Base-by-base conservation (phyloP, 2,797 vertebrate species). In the Acanthurus lineatus region DNA sequence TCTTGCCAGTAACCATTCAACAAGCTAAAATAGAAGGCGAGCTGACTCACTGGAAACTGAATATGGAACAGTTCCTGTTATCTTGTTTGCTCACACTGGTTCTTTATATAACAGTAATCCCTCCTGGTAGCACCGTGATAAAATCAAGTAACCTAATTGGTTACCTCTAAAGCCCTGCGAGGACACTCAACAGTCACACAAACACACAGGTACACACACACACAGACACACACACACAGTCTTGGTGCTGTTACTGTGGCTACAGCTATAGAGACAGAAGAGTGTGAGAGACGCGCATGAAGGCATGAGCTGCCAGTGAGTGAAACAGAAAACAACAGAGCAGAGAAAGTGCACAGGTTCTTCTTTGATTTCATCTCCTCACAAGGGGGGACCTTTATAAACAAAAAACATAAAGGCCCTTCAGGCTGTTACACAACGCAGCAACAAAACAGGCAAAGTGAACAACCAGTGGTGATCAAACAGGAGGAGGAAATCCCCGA, bases 41-140 rank as follows among this genome's bases (percentile, higher is more conserved):
- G 84, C 75, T 83, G 86, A 90, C 72, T 91, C 82, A 86, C 2
- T 86, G 88, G 86, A 90, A 91, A 89, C 73, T 78, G 64, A 84
- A 86, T 79, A 81, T 85, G 51, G 44, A 88, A 65, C 35, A 74
- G 69, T 49, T 88, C 69, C 63, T 7, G n/a, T 86, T 87, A 91
- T 89, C 76, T 82, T 78, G 15, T 89, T 88, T 82, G 76, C 75
- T 83, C 66, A 73, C 79, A 53, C 35, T 69, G 44, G 59, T 61
- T 75, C 77, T 89, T 74, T 85, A 90, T 84, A 80, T 54, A 89
- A 76, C 73, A 35, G 62, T 66, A 85, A 80, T 82, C 80, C 78
- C 47, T 84, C 52, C 68, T 86, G 67, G 61, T 76, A 74, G 73
- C 53, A 42, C 51, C 14, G 2, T 59, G 83, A 90, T 89, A 86